Conservation (phyloP, 2,797 vertebrate species). For the Caiman crocodilus region DNA sequence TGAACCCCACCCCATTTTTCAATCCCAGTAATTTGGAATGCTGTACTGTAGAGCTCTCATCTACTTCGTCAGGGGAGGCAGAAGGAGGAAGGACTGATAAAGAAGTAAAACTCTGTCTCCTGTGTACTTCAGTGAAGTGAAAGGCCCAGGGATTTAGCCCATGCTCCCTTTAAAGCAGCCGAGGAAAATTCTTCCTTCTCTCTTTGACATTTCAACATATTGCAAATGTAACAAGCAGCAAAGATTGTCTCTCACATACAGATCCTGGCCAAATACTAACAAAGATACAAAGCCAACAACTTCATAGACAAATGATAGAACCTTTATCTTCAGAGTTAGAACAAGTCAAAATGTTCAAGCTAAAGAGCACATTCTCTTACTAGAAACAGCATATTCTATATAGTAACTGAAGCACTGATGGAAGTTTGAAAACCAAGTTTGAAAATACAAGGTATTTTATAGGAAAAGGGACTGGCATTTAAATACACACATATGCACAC, state of each 20-base stretch:
- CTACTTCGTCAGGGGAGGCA: not conserved
- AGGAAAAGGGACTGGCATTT: not conserved
- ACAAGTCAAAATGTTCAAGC: not conserved
- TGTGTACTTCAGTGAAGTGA: not conserved
- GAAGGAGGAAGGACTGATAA: not conserved
- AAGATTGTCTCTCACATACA: not conserved
- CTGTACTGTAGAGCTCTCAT: not conserved
- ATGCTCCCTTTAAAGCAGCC: not conserved
- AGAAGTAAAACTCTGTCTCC: not conserved
- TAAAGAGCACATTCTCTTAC: not conserved
- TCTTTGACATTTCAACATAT: not conserved
- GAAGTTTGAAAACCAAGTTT: not conserved
- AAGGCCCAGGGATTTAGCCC: not conserved
- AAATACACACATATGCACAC: not conserved
- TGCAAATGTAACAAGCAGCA: not conserved
- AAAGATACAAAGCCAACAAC: not conserved
- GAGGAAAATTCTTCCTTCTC: not conserved
- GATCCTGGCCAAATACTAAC: rapidly evolving
- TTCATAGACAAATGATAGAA: not conserved
- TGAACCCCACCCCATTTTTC: not conserved
- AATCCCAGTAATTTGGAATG: not conserved
- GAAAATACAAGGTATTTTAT: not conserved
- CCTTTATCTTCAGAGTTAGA: not conserved
- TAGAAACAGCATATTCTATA: not conserved
- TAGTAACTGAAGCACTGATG: not conserved